Evolutionary conservation across 2,888 invertebrate species (phyloP).

Genomic region (Watsonalla cultraria): DNA sequence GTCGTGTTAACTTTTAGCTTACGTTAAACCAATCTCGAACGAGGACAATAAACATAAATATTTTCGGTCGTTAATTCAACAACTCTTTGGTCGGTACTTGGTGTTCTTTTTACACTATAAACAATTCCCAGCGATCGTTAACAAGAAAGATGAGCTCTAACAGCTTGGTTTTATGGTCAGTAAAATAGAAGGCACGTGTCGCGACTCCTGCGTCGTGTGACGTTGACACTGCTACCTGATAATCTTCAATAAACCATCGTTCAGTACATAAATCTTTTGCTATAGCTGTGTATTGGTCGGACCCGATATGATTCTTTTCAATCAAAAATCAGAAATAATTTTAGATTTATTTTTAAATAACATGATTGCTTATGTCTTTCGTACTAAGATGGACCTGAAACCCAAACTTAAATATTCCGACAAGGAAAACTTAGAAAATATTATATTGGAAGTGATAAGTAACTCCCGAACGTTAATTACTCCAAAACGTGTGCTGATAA

Average conservation of each 20-base stretch:
- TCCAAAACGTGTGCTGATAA: too few relatives aligned
- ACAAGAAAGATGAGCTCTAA: slow-evolving; percentile 77
- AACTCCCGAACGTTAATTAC: too few relatives aligned
- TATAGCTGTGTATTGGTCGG: too few relatives aligned
- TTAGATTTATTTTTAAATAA: too few relatives aligned
- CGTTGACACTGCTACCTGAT: slow-evolving; percentile 48
- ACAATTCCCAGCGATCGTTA: slow-evolving; percentile 70
- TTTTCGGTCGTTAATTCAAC: slow-evolving; percentile 55
- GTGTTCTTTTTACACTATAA: slow-evolving; percentile 71
- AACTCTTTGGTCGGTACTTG: slow-evolving; percentile 48
- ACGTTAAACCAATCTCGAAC: slow-evolving; percentile 30
- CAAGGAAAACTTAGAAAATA: too few relatives aligned
- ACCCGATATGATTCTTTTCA: too few relatives aligned
- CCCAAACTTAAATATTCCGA: too few relatives aligned
- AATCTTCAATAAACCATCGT: slow-evolving; percentile 36
- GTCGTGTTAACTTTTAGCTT: slow-evolving; percentile 24
- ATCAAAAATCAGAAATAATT: too few relatives aligned
- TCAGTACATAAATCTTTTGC: slow-evolving; percentile 8
- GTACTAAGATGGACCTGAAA: too few relatives aligned
- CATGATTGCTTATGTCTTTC: too few relatives aligned
- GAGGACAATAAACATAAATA: slow-evolving; percentile 57
- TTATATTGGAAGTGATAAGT: too few relatives aligned
- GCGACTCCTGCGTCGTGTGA: slow-evolving; percentile 33
- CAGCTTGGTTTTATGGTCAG: slow-evolving; percentile 70
- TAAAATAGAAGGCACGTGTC: slow-evolving; percentile 68